phyloP scores from a whole-genome alignment of 2,113 vertebrate species.

The Chionodraco myersi region DNA sequence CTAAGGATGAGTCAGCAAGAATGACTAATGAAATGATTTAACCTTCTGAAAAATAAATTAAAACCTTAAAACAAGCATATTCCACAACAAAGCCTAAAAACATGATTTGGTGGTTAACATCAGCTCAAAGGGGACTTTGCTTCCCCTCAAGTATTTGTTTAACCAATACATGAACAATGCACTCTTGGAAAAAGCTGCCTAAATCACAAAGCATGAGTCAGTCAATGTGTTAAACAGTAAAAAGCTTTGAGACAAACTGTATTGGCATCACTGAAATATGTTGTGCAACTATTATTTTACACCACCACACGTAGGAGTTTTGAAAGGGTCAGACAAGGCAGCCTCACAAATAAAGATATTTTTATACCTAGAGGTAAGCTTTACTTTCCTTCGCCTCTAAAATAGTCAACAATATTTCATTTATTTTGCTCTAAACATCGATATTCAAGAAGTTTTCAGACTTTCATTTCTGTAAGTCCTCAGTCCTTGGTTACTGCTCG shows the following conservation, averaged over 20 bases:
- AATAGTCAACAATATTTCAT: no score
- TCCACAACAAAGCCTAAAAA: slow-evolving; percentile 3
- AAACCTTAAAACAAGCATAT: neutral
- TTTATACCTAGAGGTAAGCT: neutral
- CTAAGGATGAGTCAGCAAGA: neutral
- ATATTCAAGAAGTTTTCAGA: neutral
- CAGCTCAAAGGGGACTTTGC: neutral
- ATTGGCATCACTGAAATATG: neutral
- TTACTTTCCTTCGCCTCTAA: neutral
- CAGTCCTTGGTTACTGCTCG: neutral
- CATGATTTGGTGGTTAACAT: neutral
- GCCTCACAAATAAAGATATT: neutral
- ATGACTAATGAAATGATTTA: neutral
- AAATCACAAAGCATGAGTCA: no score
- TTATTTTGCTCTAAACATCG: neutral
- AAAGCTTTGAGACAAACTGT: neutral
- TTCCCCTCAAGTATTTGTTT: neutral
- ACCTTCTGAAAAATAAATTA: neutral
- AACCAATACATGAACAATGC: neutral
- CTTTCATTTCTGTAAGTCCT: neutral
- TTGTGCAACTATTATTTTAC: neutral
- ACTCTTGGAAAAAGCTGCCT: neutral
- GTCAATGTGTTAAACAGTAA: neutral
- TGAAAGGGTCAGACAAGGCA: neutral
- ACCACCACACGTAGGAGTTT: neutral